A percentile compares a stretch with the other conserved stretches of the same genome.
Conservation (phyloP, 2,113 vertebrate genomes). For the Pterocles orientalis region DNA sequence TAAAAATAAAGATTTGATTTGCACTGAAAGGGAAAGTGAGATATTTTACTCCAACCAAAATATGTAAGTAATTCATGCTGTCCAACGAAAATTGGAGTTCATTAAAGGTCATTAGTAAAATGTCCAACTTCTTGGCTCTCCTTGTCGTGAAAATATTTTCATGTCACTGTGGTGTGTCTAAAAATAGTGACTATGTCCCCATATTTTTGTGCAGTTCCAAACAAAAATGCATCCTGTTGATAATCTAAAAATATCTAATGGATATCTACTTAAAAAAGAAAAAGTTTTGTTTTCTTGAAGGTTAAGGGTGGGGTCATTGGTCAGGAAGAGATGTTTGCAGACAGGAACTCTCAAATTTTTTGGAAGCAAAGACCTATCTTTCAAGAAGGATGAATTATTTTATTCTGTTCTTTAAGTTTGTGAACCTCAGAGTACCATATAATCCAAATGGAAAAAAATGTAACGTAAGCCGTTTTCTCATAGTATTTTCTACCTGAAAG, state of each 20-base stretch:
- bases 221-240: conserved; percentile 64
- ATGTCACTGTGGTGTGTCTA: background rate
- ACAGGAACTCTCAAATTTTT: conserved; percentile 16
- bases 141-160: background rate
- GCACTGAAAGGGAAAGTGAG: background rate
- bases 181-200: background rate
- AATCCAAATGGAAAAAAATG: background rate
- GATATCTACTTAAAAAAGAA: background rate
- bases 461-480: background rate
- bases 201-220: conserved; percentile 18
- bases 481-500: background rate
- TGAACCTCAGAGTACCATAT: background rate
- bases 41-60: background rate
- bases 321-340: conserved; percentile 38
- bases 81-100: background rate
- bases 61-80: background rate
- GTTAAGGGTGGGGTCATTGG: background rate
- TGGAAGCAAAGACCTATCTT: background rate
- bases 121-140: background rate
- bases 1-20: background rate
- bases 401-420: background rate
- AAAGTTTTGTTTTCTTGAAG: background rate
- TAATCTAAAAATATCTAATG: conserved; percentile 18
- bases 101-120: background rate
- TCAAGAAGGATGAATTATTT: background rate